Conservation (phyloP, 2,113 vertebrate genomes). For the Planiliza haematocheilus region DNA sequence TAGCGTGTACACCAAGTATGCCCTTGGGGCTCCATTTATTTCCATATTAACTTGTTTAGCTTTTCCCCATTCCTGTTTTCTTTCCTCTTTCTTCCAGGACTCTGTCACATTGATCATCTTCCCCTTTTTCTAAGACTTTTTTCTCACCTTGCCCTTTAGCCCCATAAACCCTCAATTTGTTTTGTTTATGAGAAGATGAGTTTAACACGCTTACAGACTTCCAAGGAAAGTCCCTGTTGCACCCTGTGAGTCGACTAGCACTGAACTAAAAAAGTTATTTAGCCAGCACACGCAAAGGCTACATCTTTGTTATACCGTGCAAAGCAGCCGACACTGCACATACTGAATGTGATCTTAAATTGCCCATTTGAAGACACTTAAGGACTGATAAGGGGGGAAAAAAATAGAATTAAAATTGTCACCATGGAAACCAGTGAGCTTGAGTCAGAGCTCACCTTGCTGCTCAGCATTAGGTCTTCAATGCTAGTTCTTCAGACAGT, state of each 20-base stretch:
- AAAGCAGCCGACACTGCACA: not conserved
- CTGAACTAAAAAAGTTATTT: too few species aligned
- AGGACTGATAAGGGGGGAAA: not conserved
- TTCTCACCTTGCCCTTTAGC: not conserved
- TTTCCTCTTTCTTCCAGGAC: not conserved
- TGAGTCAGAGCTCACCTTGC: not conserved
- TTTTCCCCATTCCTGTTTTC: not conserved
- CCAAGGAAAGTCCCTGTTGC: too few species aligned
- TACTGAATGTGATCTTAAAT: not conserved
- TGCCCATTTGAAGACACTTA: not conserved
- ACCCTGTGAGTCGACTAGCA: too few species aligned
- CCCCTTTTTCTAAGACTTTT: not conserved
- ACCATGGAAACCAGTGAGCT: too few species aligned
- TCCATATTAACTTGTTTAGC: not conserved
- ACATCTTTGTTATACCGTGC: not conserved
- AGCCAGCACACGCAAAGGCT: too few species aligned
- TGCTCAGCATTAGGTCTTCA: not conserved
- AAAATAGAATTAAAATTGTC: not conserved
- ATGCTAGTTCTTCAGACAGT: not conserved
- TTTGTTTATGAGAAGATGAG: conserved; percentile 11
- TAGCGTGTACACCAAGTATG: not conserved
- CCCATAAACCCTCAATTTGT: conserved; percentile 7
- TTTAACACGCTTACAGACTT: not conserved
- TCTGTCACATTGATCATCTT: not conserved
- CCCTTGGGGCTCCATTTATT: not conserved